Base-by-base conservation (phyloP, 1,140 invertebrate genomes). In the Tetraneura akinire region DNA sequence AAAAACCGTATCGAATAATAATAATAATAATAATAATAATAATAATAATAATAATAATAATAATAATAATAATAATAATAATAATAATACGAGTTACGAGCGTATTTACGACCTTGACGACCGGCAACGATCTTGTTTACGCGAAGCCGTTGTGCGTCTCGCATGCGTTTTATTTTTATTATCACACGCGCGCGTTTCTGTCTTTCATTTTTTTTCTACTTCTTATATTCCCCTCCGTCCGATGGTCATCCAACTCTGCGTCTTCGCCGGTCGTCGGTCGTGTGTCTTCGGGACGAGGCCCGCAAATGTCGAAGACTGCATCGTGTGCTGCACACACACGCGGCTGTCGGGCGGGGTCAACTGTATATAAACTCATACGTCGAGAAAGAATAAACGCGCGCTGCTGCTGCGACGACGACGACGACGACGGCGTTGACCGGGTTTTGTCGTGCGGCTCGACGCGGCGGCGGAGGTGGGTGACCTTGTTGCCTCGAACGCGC, bases 391-490 rank as follows among this genome's bases (percentile, higher is more conserved):
- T 49, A 47, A 51, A 26, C 68, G 29, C 23, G 66, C 55, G 55
- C 2, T n/a, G n/a, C n/a, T n/a, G n/a, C n/a, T n/a, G n/a, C n/a
- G n/a, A 21, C 16, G 62, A 11, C 6, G 21, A 10, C 57, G 57
- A 9, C 26, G 51, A 5, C 23, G 51, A n/a, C 74, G 74, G 55
- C 53, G 74, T 42, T 78, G 74, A 78, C 74, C 74, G 74, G 29
- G 74, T 78, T 60, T 78, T 78, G 74, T 78, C 74, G 74, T 78
- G 74, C 55, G 23, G 26, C 32, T 9, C 14, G 4, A 2, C 11
- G 32, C 23, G 70, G 23, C 49, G 32, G 73, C 32, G 53, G 55
- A 78, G 74, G 74, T 78, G 74, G 74, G 55, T 78, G 74, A 78
- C 74, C 74, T 78, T 78, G 74, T 78, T 57, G 74, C 55, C 55